Conservation (phyloP, 92 coral and sea anemone genomes). For the Heteractis magnifica region DNA sequence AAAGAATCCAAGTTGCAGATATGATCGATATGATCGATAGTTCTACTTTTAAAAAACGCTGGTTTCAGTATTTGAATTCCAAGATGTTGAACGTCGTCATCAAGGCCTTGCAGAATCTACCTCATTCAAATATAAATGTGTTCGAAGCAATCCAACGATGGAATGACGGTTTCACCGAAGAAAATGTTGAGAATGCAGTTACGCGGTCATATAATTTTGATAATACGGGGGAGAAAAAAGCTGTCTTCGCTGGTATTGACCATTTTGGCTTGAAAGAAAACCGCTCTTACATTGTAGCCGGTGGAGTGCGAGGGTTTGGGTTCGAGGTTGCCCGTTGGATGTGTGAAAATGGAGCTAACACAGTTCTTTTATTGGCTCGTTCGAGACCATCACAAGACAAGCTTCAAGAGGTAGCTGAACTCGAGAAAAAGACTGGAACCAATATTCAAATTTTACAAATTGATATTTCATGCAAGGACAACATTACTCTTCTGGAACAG, state of each 20-base stretch:
- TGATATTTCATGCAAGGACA: slow-evolving; percentile 42
- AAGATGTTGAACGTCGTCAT: slow-evolving; percentile 34
- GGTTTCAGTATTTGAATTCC: slow-evolving; percentile 32
- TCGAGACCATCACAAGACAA: slow-evolving; percentile 38
- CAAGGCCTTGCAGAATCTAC: slow-evolving; percentile 21
- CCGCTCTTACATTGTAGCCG: slow-evolving; percentile 48
- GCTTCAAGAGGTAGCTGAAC: slow-evolving; percentile 31
- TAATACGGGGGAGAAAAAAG: neutral
- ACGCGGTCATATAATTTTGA: slow-evolving; percentile 32
- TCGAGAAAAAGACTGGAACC: slow-evolving; percentile 41
- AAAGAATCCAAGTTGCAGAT: slow-evolving; percentile 34
- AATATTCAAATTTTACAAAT: slow-evolving; percentile 36
- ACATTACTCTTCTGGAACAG: slow-evolving; percentile 30
- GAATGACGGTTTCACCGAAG: neutral
- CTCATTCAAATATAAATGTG: slow-evolving; percentile 37
- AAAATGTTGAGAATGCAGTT: neutral
- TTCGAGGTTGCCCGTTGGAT: slow-evolving; percentile 52
- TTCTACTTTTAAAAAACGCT: slow-evolving; percentile 23
- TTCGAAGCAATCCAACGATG: slow-evolving; percentile 20
- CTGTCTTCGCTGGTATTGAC: slow-evolving; percentile 51
- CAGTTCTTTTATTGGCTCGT: slow-evolving; percentile 40
- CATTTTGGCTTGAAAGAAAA: slow-evolving; percentile 48
- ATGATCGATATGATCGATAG: slow-evolving; percentile 23
- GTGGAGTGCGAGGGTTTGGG: slow-evolving; percentile 62
- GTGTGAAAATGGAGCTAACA: slow-evolving; percentile 49